Evolutionary conservation across 2,113 vertebrate genomes (phyloP).

Genomic region (Erythrolamprus reginae): DNA sequence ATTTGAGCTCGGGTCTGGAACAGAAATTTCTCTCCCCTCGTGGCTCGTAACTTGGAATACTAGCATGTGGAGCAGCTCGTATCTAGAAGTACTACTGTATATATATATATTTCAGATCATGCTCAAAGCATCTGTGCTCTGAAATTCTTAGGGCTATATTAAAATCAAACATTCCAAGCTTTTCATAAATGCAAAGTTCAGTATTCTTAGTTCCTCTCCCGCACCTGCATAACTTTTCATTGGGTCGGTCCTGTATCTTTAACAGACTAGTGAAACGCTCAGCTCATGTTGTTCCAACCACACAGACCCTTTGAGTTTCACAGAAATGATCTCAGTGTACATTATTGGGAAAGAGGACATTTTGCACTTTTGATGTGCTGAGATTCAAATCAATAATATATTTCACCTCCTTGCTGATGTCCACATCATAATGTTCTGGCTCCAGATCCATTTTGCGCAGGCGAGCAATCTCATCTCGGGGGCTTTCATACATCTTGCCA

Average conservation of each 20-base stretch:
- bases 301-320: neutral
- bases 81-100: too few relatives aligned
- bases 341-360: neutral
- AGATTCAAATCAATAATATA: fast-evolving
- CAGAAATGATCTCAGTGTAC: neutral
- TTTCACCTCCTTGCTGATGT: constrained; percentile 81
- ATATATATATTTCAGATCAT: neutral
- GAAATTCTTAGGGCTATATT: neutral
- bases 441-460: constrained; percentile 83
- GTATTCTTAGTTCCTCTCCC: fast-evolving
- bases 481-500: constrained; percentile 78
- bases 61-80: too few relatives aligned
- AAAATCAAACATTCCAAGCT: neutral
- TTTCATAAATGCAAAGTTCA: neutral
- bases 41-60: too few relatives aligned
- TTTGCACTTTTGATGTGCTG: neutral
- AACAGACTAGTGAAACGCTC: too few relatives aligned
- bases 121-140: neutral
- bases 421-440: constrained; percentile 77
- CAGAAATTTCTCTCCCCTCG: too few relatives aligned
- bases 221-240: neutral
- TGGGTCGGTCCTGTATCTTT: neutral
- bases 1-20: too few relatives aligned
- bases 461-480: constrained; percentile 88
- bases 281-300: neutral